Base-by-base conservation (phyloP, 2,888 invertebrate genomes). In the Parascotia fuliginaria region DNA sequence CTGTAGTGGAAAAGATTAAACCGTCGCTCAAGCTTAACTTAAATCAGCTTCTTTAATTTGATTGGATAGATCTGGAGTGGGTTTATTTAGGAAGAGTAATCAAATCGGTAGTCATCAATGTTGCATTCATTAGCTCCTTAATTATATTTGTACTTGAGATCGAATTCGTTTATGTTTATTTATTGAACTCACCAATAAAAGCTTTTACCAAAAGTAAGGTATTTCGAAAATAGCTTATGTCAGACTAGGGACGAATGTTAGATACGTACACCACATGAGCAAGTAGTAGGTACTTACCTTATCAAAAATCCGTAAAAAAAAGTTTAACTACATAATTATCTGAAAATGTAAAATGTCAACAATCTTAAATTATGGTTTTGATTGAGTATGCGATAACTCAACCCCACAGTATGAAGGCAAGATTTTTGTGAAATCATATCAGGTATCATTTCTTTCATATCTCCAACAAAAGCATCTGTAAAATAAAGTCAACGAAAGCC, bases 41-140 rank as follows among this genome's bases (percentile, higher is more conserved):
- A 33, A 39, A 45, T 39, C 32, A 33, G 32, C 39, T 45, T 39
- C 16, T 39, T 45, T 32, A 24, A 45, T 45, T 39, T 32, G 45
- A 39, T 45, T 15, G 27, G 32, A 32, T 32, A 38, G 32, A 15
- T 32, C 44, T 31, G 24, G 31, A 38, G 15, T 24, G 31, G 6
- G 31, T 38, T 44, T 15, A 24, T 4, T 44, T 14, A 37, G 31
- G 12, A 9, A 0, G 13, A 5, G 22, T 44, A 37, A 31, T 44
- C 37, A 44, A 37, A 11, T n/a, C n/a, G 15, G 16, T 28, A 14
- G 29, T 34, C 12, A n/a, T 12, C n/a, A 15, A 16, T 33, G 3
- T 33, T 15, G 4, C 36, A 19, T 19, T 19, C 13, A 36, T 36
- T 36, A 19, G n/a, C 4, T 29, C 6, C 11, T 29, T 29, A 11